Base-by-base conservation (phyloP, 1,140 invertebrate species). In the Lordiphosa clarofinis region DNA sequence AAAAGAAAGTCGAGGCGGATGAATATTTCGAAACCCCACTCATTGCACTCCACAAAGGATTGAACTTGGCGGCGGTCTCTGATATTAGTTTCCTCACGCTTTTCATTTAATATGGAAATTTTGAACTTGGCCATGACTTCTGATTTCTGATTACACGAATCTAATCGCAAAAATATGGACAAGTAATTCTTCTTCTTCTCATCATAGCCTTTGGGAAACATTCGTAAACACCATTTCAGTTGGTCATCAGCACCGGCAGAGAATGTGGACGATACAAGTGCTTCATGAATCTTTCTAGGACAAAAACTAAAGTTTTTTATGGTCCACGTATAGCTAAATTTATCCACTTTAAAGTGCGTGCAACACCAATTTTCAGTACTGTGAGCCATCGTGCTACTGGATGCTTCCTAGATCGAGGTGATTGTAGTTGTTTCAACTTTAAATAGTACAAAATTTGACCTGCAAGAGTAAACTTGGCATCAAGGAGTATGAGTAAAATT, bases 231-330 rank as follows among this genome's bases (percentile, higher is more conserved):
- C 98, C 98, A 99, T 94, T 99, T 99, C 73, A 99, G 92, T 93
- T 99, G 99, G 90, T 99, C 98, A 92, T 99, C 99, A 89, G 97
- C 96, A 89, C 98, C 98, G 48, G 98, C 98, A 53, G 98, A 99
- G 91, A 99, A 99, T 68, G 98, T 99, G 68, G 98, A 99, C 90
- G 97, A 99, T 92, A 99, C 99, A 82, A 99, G 92, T 60, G 99
- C 98, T 92, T 99, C 98, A 72, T 98, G 98, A 97, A 99, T 99
- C 92, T 99, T 98, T 92, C 99, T 98, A 67, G 96, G 94, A 91
- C 97, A 98, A 92, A 99, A 99, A 92, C 97, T 99, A 91, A 99
- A 99, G 93, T 99, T 99, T 91, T 99, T 99, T 92, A 99, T 99
- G 87, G 98, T 99, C 98, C 98, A 99, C 96, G 99, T 99, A 91